phyloP scores from a whole-genome alignment of 2,888 invertebrate species.

The Himalopsyche anomala region DNA sequence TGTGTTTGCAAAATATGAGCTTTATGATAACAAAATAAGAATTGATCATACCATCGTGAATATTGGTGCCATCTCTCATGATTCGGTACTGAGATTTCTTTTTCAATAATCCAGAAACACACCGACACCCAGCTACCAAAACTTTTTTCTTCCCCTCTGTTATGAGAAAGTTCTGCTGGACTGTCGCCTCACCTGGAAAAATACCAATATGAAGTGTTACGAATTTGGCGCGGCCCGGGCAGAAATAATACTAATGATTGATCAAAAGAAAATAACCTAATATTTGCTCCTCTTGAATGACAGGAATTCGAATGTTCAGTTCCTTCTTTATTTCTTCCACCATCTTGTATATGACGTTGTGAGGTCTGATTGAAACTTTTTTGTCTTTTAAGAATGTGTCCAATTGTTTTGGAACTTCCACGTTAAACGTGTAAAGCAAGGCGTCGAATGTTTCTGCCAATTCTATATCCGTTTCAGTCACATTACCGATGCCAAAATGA shows the following conservation, averaged over 20 bases:
- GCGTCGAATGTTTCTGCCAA: conserved; percentile 86
- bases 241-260: conserved; percentile 42
- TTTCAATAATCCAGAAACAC: conserved; percentile 85
- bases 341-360: conserved; percentile 95
- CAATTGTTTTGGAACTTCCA: conserved; percentile 76
- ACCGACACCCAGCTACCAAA: conserved; percentile 93
- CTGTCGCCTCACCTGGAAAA: conserved; percentile 86
- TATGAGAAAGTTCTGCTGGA: conserved; percentile 89
- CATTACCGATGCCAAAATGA: conserved; percentile 92
- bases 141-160: conserved; percentile 87
- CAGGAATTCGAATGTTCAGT: conserved; percentile 84
- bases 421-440: conserved; percentile 93
- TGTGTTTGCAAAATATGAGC: background rate
- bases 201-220: background rate
- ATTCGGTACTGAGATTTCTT: conserved; percentile 83
- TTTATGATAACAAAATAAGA: conserved; percentile 29
- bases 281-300: conserved; percentile 84
- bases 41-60: conserved; percentile 82
- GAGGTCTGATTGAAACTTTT: conserved; percentile 80
- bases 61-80: conserved; percentile 79
- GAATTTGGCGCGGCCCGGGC: background rate
- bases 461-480: conserved; percentile 90
- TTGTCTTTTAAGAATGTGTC: conserved; percentile 75
- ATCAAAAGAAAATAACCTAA: conserved; percentile 77
- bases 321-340: conserved; percentile 92